Evolutionary conservation across 2,113 vertebrate species (phyloP).

Genomic region (Centropristis striata): DNA sequence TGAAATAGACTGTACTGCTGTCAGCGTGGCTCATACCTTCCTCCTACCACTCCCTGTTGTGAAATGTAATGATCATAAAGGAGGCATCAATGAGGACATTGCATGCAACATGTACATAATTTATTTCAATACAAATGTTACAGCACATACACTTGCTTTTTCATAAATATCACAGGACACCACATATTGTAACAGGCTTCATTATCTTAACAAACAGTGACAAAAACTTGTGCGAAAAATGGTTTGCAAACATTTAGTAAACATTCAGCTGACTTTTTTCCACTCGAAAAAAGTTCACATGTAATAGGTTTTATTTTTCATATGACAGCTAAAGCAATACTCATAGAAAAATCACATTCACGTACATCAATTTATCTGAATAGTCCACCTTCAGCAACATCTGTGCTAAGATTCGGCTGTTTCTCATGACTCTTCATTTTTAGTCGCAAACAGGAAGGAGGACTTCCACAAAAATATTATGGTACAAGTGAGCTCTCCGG

Average conservation of each 20-base stretch:
- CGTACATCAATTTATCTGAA: constrained; percentile 16
- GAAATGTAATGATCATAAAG: constrained; percentile 18
- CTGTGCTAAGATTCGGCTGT: constrained; percentile 21
- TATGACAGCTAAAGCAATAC: constrained; percentile 39
- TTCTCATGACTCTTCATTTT: constrained; percentile 21
- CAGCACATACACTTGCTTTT: constrained; percentile 61
- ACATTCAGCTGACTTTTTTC: constrained; percentile 77
- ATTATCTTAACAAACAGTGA: constrained; percentile 71
- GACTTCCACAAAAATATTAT: constrained; percentile 43
- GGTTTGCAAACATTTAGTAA: constrained; percentile 80
- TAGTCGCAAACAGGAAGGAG: constrained; percentile 37
- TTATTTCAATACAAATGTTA: constrained; percentile 84
- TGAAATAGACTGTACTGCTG: constrained; percentile 51
- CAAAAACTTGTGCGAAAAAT: constrained; percentile 78
- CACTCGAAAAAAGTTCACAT: constrained; percentile 57
- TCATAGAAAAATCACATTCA: constrained; percentile 64
- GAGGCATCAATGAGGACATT: constrained; percentile 17
- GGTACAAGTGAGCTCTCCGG: constrained; percentile 24
- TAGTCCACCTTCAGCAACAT: not conserved
- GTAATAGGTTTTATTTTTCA: constrained; percentile 40
- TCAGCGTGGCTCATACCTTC: not conserved
- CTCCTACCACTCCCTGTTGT: not conserved
- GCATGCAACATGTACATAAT: constrained; percentile 75
- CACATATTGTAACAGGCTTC: constrained; percentile 68
- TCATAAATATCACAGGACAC: constrained; percentile 84